Evolutionary conservation across 2,113 vertebrate species (phyloP).

Genomic region (Megaceryle torquata): DNA sequence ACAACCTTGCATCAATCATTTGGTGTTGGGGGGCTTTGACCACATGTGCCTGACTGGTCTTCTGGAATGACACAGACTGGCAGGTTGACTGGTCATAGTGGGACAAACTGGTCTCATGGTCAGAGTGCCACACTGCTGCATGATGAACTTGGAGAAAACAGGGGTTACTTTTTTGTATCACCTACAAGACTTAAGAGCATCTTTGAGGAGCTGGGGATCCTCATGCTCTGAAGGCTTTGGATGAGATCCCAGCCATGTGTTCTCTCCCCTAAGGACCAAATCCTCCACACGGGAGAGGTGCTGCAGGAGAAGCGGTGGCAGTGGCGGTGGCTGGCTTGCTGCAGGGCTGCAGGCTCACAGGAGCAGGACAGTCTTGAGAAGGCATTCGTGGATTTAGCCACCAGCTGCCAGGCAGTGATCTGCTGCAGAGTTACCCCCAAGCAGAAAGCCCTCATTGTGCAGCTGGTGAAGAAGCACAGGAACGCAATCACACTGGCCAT

Average conservation of each 20-base stretch:
- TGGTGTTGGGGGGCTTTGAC: neutral
- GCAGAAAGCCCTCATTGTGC: constrained; percentile 87
- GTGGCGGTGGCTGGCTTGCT: neutral
- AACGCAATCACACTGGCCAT: constrained; percentile 83
- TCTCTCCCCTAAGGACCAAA: constrained; percentile 57
- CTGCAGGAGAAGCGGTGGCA: neutral
- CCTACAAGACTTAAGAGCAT: neutral
- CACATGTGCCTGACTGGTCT: neutral
- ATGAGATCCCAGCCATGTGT: neutral
- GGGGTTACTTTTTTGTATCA: neutral
- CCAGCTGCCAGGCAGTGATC: constrained; percentile 85
- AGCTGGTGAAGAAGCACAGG: constrained; percentile 84
- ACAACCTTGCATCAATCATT: neutral
- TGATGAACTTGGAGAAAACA: neutral
- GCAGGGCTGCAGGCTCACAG: accelerated
- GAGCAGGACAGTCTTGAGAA: constrained; percentile 64
- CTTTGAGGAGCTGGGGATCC: neutral
- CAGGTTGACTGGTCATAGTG: neutral
- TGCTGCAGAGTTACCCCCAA: constrained; percentile 92
- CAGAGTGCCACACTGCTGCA: neutral
- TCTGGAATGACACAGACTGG: neutral
- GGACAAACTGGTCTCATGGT: neutral
- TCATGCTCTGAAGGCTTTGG: neutral
- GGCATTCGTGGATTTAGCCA: constrained; percentile 83
- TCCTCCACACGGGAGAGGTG: constrained; percentile 46